Evolutionary conservation across 2,888 invertebrate genomes (phyloP), one percentile per base, ranked within the genome.

Genomic region (Blastobasis lacticolella): DNA sequence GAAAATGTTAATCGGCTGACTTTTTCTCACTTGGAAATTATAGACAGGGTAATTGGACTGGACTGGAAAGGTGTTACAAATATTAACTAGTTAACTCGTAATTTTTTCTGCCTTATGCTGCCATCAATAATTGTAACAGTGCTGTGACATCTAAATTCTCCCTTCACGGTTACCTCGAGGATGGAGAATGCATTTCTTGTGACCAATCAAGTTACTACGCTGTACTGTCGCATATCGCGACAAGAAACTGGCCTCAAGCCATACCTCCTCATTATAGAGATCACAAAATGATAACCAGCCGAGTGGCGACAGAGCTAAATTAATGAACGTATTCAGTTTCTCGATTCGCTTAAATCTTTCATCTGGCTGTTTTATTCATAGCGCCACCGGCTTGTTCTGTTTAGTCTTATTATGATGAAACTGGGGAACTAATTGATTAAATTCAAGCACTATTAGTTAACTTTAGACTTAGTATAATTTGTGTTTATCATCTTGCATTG

Each of bases 281-380:
- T 52, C 50, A 48, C 50, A 36, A 50, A 50, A 55, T 48, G 56
- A 66, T 65, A 60, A 60, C 55, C 56, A 65, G 66, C 66, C 64
- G 67, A 66, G 59, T 53, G 55, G 55, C 58, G 54, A 50, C 65
- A 66, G 62, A 57, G 53, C 63, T 68, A 74, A 73, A 78, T 79
- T 77, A 75, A 75, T 71, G 68, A 68, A 66, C 61, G 70, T 76
- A 69, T 79, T 69, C 63, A 70, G 64, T 79, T 75, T 71, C 75
- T 73, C 70, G 63, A 62, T 59, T 65, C 60, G 56, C 62, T 63
- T 63, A 57, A 62, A 61, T 65, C 68, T 69, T 66, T 74, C 67
- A 67, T 69, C 63, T 71, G 67, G 63, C 66, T 67, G 61, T 68
- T 70, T 23, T 68, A 71, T 72, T 69, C 62, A 57, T 23, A 23